phyloP scores from a whole-genome alignment of 2,113 vertebrate genomes.

The Nannobrachium achirus region DNA sequence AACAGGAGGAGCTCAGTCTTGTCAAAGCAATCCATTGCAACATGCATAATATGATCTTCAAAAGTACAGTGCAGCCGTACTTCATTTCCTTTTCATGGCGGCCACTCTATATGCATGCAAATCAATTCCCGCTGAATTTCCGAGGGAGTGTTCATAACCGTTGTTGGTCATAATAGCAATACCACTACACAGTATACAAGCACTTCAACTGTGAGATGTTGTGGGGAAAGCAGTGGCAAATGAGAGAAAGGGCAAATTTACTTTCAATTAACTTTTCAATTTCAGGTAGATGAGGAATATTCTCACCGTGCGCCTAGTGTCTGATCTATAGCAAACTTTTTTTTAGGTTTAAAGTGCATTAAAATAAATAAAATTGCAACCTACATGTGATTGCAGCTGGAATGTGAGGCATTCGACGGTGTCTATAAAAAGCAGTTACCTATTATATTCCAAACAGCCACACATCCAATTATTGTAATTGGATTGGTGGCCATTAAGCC shows the following conservation, averaged over 20 bases:
- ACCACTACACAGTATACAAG: neutral
- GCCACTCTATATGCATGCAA: conserved; percentile 5
- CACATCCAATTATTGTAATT: conserved; percentile 74
- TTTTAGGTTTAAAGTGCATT: neutral
- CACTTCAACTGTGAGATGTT: conserved; percentile 11
- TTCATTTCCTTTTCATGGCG: conserved; percentile 13
- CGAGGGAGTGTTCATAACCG: neutral
- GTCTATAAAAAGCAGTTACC: conserved; percentile 50
- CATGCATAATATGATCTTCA: conserved; percentile 9
- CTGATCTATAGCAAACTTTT: neutral
- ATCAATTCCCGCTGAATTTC: conserved; percentile 3
- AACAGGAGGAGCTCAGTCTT: neutral
- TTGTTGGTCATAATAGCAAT: neutral
- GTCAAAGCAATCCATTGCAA: neutral
- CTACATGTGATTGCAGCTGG: neutral
- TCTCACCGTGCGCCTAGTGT: neutral
- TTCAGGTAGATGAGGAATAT: neutral
- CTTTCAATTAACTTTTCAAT: conserved; percentile 10
- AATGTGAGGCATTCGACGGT: conserved; percentile 21
- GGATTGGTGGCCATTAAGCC: conserved; percentile 68
- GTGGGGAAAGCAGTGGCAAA: conserved; percentile 5
- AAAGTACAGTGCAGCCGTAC: neutral
- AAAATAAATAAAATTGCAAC: conserved; percentile 4
- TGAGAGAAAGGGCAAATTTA: neutral
- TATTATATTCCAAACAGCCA: conserved; percentile 56